A percentile compares a stretch with the other conserved stretches of the same genome.
Evolutionary conservation across 2,888 invertebrate genomes (phyloP).

Genomic region (Polydrusus tereticollis): DNA sequence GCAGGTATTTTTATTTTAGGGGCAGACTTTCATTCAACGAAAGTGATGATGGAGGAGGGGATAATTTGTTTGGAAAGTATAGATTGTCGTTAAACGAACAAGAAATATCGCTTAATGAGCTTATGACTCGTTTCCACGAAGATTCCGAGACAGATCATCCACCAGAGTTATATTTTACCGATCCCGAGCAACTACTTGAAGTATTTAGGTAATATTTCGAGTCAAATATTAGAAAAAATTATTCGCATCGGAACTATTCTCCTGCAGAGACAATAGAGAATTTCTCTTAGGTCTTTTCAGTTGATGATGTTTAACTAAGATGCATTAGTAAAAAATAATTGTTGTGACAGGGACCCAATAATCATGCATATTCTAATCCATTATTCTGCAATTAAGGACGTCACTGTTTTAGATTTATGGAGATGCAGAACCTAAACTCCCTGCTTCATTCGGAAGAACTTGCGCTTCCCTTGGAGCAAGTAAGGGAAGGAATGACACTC

Average conservation of each 20-base stretch:
- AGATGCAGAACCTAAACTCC: conserved; percentile 75
- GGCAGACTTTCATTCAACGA: background rate
- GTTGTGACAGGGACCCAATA: no score
- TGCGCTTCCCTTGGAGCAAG: conserved; percentile 69
- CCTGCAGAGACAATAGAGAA: no score
- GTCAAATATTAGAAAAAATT: background rate
- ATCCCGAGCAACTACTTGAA: conserved; percentile 70
- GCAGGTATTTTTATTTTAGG: background rate
- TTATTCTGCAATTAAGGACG: no score
- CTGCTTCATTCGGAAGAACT: conserved; percentile 73
- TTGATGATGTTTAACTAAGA: no score
- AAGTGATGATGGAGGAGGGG: conserved; percentile 46
- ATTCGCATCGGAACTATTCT: background rate
- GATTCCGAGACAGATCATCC: conserved; percentile 65
- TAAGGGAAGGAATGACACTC: conserved; percentile 67
- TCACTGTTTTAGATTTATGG: conserved; percentile 71
- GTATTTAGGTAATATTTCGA: conserved; percentile 68
- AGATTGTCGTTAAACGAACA: conserved; percentile 51
- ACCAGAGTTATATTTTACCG: conserved; percentile 70
- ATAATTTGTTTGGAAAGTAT: conserved; percentile 58
- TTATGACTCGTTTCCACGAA: conserved; percentile 68
- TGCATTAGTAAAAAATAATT: no score
- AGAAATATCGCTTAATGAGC: conserved; percentile 59
- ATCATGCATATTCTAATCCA: no score
- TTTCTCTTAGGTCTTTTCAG: no score